Evolutionary conservation across 2,888 invertebrate genomes (phyloP).

Genomic region (Aricia artaxerxes): DNA sequence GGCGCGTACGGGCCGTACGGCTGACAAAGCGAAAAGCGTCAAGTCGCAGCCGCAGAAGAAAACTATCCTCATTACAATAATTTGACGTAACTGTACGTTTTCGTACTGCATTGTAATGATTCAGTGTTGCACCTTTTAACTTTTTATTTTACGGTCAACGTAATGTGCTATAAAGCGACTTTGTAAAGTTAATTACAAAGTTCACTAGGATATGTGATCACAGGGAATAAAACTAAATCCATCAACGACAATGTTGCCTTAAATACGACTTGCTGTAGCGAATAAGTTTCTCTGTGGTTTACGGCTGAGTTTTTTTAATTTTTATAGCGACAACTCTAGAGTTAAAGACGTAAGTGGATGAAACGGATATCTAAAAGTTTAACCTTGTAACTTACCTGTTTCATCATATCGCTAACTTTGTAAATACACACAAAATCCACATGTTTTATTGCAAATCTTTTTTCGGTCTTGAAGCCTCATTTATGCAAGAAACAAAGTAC

Average conservation of each 20-base stretch:
- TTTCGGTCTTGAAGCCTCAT: too few relatives aligned
- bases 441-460: too few relatives aligned
- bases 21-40: too few relatives aligned
- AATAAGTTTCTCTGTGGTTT: not conserved
- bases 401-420: too few relatives aligned
- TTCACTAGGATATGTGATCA: slow-evolving; percentile 21
- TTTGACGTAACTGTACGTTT: not conserved
- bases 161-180: slow-evolving; percentile 14
- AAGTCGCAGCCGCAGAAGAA: too few relatives aligned
- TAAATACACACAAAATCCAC: too few relatives aligned
- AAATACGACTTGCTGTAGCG: not conserved
- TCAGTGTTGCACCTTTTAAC: not conserved
- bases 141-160: slow-evolving; percentile 13
- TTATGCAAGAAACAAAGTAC: too few relatives aligned
- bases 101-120: not conserved
- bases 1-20: too few relatives aligned
- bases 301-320: not conserved
- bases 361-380: too few relatives aligned
- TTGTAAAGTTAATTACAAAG: slow-evolving; percentile 28
- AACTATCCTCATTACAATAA: too few relatives aligned
- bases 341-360: too few relatives aligned
- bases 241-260: slow-evolving; percentile 14
- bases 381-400: too few relatives aligned
- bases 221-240: slow-evolving; percentile 28
- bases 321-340: not conserved